Base-by-base conservation (phyloP, 2,797 vertebrate genomes). In the Knipowitschia caucasica region DNA sequence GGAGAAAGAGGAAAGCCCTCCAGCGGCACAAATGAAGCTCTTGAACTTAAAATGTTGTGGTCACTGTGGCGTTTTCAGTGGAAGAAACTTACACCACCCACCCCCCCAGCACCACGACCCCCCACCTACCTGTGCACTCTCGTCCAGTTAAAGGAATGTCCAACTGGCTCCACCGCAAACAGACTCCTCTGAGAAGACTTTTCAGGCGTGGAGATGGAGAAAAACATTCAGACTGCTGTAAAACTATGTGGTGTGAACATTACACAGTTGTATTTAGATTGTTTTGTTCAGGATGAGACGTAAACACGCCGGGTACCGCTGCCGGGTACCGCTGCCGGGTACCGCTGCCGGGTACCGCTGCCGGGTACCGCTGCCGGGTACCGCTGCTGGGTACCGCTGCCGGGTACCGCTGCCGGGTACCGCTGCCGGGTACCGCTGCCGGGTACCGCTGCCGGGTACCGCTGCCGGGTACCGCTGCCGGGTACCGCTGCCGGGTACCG, bases 1-100 rank as follows among this genome's bases (percentile, higher is more conserved):
- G 96, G 70, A 92, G 94, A 84, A 98, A 97, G 95, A 95, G 95
- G 91, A 98, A 98, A 96, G 91, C 92, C 14, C 90, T 93, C 65
- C 95, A 95, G 85, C 92, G 95, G 73, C 95, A 95, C 88, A 98
- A 98, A 89, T 98, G 74, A 94, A 85, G 79, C 83, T 24, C 10
- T 24, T 21, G 85, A 89, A 91, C 89, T 90, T 86, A 87, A 89
- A 89, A 83, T 86, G 85, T 89, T 91, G 83, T 87, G 87, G 80
- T 90, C 88, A 89, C 86, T 87, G 89, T 91, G 86, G 54, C 88
- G 83, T 91, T 91, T 91, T 87, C 88, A 89, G 87, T 71, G 83
- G 88, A 90, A 86, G 84, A 83, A 88, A 87, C 84, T 84, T 88
- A 81, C 81, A 75, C 58, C 21, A 2, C 21, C 20, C 21, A 1